Evolutionary conservation across 2,113 vertebrate species (phyloP), one percentile per base, ranked within the genome.

Genomic region (Engraulis encrasicolus): DNA sequence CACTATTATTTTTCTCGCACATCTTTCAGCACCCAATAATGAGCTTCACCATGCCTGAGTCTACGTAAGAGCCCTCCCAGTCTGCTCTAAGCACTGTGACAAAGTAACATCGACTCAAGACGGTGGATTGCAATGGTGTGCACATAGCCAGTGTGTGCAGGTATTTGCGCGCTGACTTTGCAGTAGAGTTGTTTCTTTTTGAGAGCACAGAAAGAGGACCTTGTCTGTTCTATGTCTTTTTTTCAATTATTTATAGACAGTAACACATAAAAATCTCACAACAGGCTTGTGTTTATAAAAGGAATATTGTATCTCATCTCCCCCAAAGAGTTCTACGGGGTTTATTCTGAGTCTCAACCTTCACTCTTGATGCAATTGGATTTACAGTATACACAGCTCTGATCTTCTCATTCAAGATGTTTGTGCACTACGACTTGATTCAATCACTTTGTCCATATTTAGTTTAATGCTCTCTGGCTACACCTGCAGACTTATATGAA

Each of bases 61-160:
- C 34, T 27, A 31, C 31, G 31, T n/a, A n/a, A n/a, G n/a, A n/a
- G 61, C 17, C 52, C 52, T 23, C 4, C 19, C 23, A 58, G 20
- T 58, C 61, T 34, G 27, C 31, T 27, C 9, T 34, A 15, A 15
- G 61, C 61, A 71, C 11, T 4, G 19, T 58, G 27, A 34, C 6
- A 71, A 2, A 71, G 61, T 71, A 14, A 71, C 61, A 34, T 71
- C 23, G 34, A 14, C 27, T 71, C 7, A 31, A 71, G 31, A n/a
- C 23, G 58, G n/a, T 66, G n/a, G 61, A 31, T 71, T 71, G 61
- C 27, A 17, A 66, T 71, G 61, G 61, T 34, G 61, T 71, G 61
- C 61, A n/a, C n/a, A 14, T 31, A 71, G 61, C 12, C 61, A 34
- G 23, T 27, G 2, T 71, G 23, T 27, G 2, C 27, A 71, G 23